Percentiles rank a stretch among this genome's conserved stretches.
Evolutionary conservation across 1,140 invertebrate genomes (phyloP).

Genomic region (Macrobrachium nipponense): DNA sequence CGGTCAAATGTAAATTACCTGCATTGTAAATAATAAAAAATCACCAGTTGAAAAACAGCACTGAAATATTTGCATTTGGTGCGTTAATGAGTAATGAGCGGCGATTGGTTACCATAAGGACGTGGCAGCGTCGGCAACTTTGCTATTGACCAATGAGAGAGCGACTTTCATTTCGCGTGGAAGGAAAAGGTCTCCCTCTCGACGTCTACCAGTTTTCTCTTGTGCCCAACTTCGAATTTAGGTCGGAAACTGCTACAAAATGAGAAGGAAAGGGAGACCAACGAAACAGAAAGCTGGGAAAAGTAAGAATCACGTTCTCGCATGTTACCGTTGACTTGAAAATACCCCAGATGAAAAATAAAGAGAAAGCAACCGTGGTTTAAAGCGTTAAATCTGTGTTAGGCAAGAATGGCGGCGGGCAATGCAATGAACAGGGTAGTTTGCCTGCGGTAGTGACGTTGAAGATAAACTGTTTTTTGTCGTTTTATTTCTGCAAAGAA

Average conservation of each 20-base stretch:
- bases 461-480: too few species aligned
- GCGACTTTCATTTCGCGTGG: neutral
- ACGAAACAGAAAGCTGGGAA: constrained; percentile 15
- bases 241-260: constrained; percentile 9
- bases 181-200: neutral
- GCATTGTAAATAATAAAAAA: too few species aligned
- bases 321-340: neutral
- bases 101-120: neutral
- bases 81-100: neutral
- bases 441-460: too few species aligned
- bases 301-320: neutral
- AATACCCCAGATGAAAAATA: too few species aligned
- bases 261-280: constrained; percentile 9
- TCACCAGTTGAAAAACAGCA: neutral
- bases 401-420: too few species aligned
- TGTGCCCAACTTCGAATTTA: neutral
- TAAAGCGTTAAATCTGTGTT: too few species aligned
- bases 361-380: too few species aligned
- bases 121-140: neutral
- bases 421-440: too few species aligned
- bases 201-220: neutral
- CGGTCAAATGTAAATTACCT: too few species aligned
- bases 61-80: neutral
- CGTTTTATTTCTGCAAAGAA: too few species aligned
- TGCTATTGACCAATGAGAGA: neutral